Conservation (phyloP, 2,113 vertebrate genomes). For the Amblyopsis rosae region DNA sequence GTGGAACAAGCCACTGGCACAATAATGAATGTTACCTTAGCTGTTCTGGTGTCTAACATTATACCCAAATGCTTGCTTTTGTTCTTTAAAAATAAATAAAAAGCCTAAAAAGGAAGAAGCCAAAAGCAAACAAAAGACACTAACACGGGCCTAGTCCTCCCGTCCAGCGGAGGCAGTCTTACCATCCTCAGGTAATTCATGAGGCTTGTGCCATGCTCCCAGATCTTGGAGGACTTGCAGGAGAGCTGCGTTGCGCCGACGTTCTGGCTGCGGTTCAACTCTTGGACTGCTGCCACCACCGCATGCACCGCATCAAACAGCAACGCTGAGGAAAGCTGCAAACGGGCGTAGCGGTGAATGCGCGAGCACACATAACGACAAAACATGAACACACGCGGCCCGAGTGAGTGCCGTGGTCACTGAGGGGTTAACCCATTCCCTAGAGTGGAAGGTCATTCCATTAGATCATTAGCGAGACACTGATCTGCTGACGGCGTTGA, state of each 20-base stretch:
- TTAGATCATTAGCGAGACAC: slow-evolving; percentile 68
- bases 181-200: slow-evolving; percentile 99
- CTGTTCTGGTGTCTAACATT: background rate
- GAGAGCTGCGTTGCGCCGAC: slow-evolving; percentile 95
- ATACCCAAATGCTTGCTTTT: no score
- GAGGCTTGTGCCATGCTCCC: slow-evolving; percentile 98
- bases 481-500: slow-evolving; percentile 65
- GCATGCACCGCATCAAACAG: slow-evolving; percentile 92
- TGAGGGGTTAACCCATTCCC: slow-evolving; percentile 63
- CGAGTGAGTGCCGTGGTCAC: slow-evolving; percentile 38
- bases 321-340: slow-evolving; percentile 91
- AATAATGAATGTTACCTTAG: slow-evolving; percentile 6
- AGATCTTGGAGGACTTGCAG: slow-evolving; percentile 96
- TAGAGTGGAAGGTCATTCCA: slow-evolving; percentile 63
- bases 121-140: background rate
- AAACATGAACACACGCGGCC: background rate
- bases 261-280: slow-evolving; percentile 96
- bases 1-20: background rate
- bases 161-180: slow-evolving; percentile 63
- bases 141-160: background rate
- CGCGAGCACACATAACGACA: slow-evolving; percentile 13
- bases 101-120: background rate
- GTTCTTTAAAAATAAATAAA: no score
- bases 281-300: slow-evolving; percentile 91
- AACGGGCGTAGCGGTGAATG: slow-evolving; percentile 14